These are phyloP conservation scores for Anas acuta DNA, from an alignment of 2,797 vertebrate genomes.

Conservation along the genomic window DNA sequence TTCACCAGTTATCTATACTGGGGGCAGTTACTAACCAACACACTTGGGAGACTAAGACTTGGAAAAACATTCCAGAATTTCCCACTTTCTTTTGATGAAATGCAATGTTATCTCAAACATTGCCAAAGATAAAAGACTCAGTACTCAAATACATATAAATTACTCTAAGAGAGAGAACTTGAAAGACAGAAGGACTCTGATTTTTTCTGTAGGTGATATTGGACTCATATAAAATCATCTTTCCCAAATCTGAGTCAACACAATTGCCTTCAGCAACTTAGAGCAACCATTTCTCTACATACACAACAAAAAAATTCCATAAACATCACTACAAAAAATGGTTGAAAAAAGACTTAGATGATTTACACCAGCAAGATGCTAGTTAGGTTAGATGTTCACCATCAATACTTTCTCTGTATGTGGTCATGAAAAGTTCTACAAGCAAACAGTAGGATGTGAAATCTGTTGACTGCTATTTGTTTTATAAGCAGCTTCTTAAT, in stretches of 20 bases:
- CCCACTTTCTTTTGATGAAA: neutral
- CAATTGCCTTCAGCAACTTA: neutral
- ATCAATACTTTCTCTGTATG: neutral
- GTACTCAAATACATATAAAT: neutral
- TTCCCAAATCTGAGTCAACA: neutral
- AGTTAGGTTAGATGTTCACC: neutral
- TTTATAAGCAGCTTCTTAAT: neutral
- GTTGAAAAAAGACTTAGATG: neutral
- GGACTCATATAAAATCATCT: rapidly evolving
- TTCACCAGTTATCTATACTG: neutral
- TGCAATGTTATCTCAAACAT: neutral
- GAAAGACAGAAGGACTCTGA: neutral
- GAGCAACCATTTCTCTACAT: neutral
- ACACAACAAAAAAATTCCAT: neutral
- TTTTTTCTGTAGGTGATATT: neutral
- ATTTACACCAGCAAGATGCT: neutral
- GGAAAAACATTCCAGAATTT: neutral
- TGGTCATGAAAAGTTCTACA: neutral
- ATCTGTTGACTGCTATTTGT: neutral
- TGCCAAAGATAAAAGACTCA: neutral
- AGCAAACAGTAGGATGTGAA: neutral
- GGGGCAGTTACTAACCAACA: neutral
- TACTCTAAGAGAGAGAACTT: neutral
- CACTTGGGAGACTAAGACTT: neutral
- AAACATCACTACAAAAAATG: neutral